Evolutionary conservation across 2,888 invertebrate genomes (phyloP), one percentile per base, ranked within the genome.

Genomic region (Ethmia dodecea): DNA sequence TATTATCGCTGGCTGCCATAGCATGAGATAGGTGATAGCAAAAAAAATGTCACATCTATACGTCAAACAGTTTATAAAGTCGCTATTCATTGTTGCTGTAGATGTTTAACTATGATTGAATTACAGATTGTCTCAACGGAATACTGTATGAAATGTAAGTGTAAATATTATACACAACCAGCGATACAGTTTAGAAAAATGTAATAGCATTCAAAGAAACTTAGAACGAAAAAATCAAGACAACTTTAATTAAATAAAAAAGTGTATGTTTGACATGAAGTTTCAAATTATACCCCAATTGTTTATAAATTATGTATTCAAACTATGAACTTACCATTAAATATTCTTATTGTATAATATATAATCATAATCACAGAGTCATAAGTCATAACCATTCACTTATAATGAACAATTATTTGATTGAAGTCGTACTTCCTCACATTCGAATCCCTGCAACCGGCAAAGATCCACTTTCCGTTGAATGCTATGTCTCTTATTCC

Each of bases 391-490:
- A 25, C 12, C 25, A 14, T 38, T 76, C 61, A 83, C 55, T 86
- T 86, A 55, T 69, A 86, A 64, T 86, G 81, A 31, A 83, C 80
- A 57, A 62, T 59, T 30, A 86, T 60, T 67, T 86, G 86, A 50
- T 83, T 86, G 43, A 71, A 79, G 54, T 86, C 86, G 64, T 93
- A 93, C 65, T 90, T 91, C 37, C 93, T 75, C 33, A 93, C 77
- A 16, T 65, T 42, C 3, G 88, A 79, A 60, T 93, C 93, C 43
- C 93, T 74, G 55, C 90, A 90, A 1, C 86, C 89, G 1, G 91
- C 88, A 46, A 89, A 90, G 18, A 93, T 67, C 84, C 86, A 86
- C 59, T 84, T 84, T 2, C 87, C 87, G 56, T 91, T 90, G 43
- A 84, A 86, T 0, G 87, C 72, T 15, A 92, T 66, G 48, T 88